Evolutionary conservation across 2,888 invertebrate genomes (phyloP).

Genomic region (Lacanobia wlatinum): DNA sequence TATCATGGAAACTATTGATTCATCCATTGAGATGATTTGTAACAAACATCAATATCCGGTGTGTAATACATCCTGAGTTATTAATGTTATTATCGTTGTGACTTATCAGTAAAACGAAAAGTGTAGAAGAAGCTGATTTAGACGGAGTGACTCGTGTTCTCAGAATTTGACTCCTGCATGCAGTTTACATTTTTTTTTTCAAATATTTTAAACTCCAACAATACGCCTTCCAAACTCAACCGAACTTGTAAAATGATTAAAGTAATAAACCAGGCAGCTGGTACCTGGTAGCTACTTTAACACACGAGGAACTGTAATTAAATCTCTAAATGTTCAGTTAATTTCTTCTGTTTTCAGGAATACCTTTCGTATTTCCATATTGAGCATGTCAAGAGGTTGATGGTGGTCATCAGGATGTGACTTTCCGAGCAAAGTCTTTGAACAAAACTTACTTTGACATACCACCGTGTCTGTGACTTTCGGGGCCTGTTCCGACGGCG

Average conservation of each 20-base stretch:
- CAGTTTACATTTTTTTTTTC: conserved; percentile 1
- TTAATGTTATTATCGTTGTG: conserved; percentile 29
- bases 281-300: background rate
- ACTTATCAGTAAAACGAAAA: conserved; percentile 33
- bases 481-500: conserved; percentile 86
- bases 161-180: conserved; percentile 22
- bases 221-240: background rate
- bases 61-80: conserved; percentile 42
- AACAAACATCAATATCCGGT: conserved; percentile 69
- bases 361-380: background rate
- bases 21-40: conserved; percentile 64
- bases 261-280: background rate
- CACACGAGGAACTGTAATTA: background rate
- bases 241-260: background rate
- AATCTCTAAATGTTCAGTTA: background rate
- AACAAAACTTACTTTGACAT: conserved; percentile 93
- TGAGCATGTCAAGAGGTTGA: background rate
- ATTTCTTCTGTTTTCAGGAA: background rate
- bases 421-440: conserved; percentile 20
- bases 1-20: conserved; percentile 68
- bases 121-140: conserved; percentile 8
- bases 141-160: conserved; percentile 26
- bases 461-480: conserved; percentile 92
- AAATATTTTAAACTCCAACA: background rate
- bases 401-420: background rate